Percentiles rank a stretch among this genome's conserved stretches.
These are phyloP conservation scores for Drosophila dives DNA, from an alignment of 2,888 invertebrate species.

Conservation along the genomic window DNA sequence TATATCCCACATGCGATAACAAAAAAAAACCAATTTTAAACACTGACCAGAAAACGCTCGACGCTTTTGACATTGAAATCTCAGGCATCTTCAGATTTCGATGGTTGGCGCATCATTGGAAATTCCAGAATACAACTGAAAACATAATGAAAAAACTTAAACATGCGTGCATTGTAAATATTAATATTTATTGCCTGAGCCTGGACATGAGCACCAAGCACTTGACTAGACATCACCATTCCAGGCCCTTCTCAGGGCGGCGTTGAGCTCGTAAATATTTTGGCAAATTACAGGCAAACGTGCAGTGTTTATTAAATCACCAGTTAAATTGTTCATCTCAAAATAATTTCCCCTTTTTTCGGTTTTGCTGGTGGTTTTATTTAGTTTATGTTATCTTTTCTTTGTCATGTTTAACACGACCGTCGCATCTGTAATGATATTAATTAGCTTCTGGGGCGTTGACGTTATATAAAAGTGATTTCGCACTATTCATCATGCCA, in stretches of 20 bases:
- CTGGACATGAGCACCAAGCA: constrained; percentile 7
- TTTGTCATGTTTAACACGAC: constrained; percentile 49
- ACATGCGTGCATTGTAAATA: constrained; percentile 57
- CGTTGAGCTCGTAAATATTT: constrained; percentile 74
- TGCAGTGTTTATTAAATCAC: constrained; percentile 60
- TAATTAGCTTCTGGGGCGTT: constrained; percentile 63
- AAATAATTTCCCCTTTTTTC: neutral
- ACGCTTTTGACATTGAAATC: constrained; percentile 51
- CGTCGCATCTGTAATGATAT: constrained; percentile 51
- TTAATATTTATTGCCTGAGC: constrained; percentile 66
- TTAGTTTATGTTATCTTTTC: neutral
- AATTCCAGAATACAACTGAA: constrained; percentile 53
- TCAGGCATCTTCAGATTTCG: constrained; percentile 18
- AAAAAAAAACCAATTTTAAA: constrained; percentile 30
- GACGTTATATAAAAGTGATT: constrained; percentile 33
- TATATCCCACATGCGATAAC: constrained; percentile 37
- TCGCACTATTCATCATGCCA: constrained; percentile 29
- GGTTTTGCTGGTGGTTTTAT: neutral
- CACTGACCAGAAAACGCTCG: constrained; percentile 1
- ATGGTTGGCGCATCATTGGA: constrained; percentile 38
- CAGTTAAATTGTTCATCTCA: constrained; percentile 14
- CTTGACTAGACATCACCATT: constrained; percentile 34
- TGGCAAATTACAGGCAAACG: constrained; percentile 72
- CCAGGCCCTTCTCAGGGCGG: constrained; percentile 51
- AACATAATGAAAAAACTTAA: constrained; percentile 34